Percentiles rank a stretch among this genome's conserved stretches.
Evolutionary conservation across 2,888 invertebrate species (phyloP).

Genomic region (Augiades crinisus): DNA sequence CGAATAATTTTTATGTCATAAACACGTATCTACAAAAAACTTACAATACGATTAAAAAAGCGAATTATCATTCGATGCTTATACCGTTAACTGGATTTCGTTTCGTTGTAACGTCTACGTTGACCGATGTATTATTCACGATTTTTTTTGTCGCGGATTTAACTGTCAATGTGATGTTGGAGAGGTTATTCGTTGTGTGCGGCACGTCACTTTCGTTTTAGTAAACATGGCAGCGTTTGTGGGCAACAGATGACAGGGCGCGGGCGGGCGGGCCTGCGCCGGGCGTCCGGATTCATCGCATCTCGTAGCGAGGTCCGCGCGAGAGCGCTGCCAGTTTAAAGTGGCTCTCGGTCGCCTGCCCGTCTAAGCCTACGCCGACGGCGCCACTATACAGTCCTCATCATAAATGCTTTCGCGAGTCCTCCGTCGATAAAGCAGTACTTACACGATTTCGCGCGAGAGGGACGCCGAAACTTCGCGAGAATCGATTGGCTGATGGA

Average conservation of each 20-base stretch:
- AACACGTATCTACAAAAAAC: conserved; percentile 26
- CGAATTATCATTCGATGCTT: conserved; percentile 32
- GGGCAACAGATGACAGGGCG: conserved; percentile 78
- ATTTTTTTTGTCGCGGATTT: conserved; percentile 48
- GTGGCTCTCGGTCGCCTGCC: conserved; percentile 44
- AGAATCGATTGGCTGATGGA: conserved; percentile 72
- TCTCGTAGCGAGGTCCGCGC: conserved; percentile 49
- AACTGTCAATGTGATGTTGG: conserved; percentile 53
- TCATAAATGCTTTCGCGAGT: conserved; percentile 43
- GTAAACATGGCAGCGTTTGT: conserved; percentile 76
- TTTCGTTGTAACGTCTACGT: conserved; percentile 65
- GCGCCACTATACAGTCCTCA: conserved; percentile 58
- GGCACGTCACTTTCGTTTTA: conserved; percentile 71
- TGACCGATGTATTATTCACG: conserved; percentile 39
- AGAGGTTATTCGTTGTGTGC: conserved; percentile 78
- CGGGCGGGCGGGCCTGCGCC: conserved; percentile 75
- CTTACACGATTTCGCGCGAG: conserved; percentile 41
- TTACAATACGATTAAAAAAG: conserved; percentile 28
- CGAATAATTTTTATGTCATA: not conserved
- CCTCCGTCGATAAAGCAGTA: conserved; percentile 67
- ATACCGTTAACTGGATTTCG: conserved; percentile 23
- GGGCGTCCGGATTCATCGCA: conserved; percentile 64
- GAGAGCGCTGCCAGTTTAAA: conserved; percentile 52
- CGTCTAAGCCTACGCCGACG: conserved; percentile 42
- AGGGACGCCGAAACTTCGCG: conserved; percentile 56